Conservation (phyloP, 2,888 invertebrate species). For the Prosapia bicincta region DNA sequence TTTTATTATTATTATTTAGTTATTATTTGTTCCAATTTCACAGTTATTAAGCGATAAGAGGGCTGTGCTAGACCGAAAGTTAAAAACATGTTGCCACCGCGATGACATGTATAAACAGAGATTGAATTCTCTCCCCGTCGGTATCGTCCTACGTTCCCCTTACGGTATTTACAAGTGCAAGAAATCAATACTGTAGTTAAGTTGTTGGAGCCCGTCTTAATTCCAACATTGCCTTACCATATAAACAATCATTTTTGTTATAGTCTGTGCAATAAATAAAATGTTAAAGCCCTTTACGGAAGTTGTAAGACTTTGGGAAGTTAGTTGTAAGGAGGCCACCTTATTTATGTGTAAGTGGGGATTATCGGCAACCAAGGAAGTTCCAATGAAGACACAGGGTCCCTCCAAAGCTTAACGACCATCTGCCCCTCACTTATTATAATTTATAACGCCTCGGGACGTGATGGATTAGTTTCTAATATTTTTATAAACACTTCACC, state of each 20-base stretch:
- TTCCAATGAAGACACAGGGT: conserved; percentile 28
- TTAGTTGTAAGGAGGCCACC: conserved; percentile 32
- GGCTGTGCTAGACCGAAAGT: no score
- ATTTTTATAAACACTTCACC: no score
- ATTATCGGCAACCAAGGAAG: conserved; percentile 39
- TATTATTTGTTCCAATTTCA: no score
- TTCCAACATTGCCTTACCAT: neutral
- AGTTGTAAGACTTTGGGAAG: conserved; percentile 29
- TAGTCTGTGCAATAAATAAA: conserved; percentile 30
- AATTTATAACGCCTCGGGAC: no score
- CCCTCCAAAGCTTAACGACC: conserved; percentile 13
- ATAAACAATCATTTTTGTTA: conserved; percentile 30
- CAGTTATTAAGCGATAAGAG: no score
- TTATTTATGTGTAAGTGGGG: conserved; percentile 43
- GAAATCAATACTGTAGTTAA: neutral
- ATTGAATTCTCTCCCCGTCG: neutral
- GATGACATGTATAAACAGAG: no score
- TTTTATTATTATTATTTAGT: no score
- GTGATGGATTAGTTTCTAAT: no score
- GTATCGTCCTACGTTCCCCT: neutral
- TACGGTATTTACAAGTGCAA: neutral
- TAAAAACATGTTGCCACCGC: no score
- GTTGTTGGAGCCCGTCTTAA: neutral
- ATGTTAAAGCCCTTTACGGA: conserved; percentile 29
- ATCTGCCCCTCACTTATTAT: neutral